These are phyloP conservation scores for Uria aalge DNA, from an alignment of 2,113 vertebrate species.

Conservation along the genomic window DNA sequence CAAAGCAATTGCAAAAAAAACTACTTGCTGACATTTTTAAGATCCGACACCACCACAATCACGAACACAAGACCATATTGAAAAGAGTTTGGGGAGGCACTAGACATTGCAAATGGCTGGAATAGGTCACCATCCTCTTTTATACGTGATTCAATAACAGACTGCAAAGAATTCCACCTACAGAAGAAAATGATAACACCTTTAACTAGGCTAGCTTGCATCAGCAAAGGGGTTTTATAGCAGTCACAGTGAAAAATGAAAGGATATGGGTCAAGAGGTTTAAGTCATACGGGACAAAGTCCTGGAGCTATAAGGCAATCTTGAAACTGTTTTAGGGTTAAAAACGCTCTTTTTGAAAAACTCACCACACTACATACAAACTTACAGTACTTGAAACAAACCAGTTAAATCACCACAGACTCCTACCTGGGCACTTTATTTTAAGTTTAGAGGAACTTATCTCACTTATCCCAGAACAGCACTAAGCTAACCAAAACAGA, in stretches of 20 bases:
- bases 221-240: not conserved
- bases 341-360: not conserved
- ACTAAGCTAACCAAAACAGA: not conserved
- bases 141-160: not conserved
- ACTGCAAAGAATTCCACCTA: not conserved
- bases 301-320: not conserved
- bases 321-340: not conserved
- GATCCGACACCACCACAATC: too few species aligned
- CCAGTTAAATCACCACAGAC: not conserved
- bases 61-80: too few species aligned
- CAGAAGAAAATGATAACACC: fast-evolving
- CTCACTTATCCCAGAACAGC: not conserved
- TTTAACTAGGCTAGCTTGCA: not conserved
- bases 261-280: fast-evolving
- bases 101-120: fast-evolving
- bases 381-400: not conserved
- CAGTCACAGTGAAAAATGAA: fast-evolving
- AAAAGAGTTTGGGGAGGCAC: not conserved
- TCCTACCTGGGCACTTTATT: fast-evolving
- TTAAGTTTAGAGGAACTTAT: fast-evolving
- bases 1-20: not conserved
- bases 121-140: fast-evolving
- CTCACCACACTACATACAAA: not conserved
- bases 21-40: not conserved
- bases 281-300: fast-evolving